These are phyloP conservation scores for Platalea minor DNA, from an alignment of 2,797 vertebrate species.

Conservation along the genomic window DNA sequence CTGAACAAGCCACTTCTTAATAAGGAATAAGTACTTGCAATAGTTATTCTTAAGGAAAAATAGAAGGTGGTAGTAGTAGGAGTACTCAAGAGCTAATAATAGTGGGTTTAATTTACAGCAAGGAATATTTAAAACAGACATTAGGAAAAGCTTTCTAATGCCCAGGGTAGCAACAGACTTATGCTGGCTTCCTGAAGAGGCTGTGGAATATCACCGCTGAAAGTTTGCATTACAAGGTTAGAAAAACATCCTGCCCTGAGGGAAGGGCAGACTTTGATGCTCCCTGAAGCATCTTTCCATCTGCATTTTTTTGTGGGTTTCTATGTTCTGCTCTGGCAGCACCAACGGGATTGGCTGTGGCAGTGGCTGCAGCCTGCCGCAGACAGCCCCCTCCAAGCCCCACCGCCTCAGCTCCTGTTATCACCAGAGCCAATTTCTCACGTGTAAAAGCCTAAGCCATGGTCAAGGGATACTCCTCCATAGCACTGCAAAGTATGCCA, in stretches of 20 bases:
- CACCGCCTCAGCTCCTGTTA: fast-evolving
- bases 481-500: not conserved
- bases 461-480: not conserved
- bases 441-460: not conserved
- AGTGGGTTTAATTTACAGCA: slow-evolving; percentile 1
- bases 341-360: not conserved
- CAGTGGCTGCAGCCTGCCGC: not conserved
- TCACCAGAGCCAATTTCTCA: not conserved
- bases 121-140: not conserved
- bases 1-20: slow-evolving; percentile 14
- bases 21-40: not conserved
- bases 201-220: not conserved
- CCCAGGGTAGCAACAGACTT: not conserved
- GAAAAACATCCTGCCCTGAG: not conserved
- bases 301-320: not conserved
- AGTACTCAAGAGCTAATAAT: not conserved
- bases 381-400: fast-evolving
- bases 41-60: slow-evolving; percentile 25
- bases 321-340: not conserved
- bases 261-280: not conserved
- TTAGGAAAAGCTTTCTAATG: not conserved
- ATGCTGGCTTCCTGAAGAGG: not conserved
- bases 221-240: not conserved
- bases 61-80: not conserved
- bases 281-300: not conserved